These are phyloP conservation scores for Drosophila tristis DNA, from an alignment of 1,140 invertebrate species.

Conservation along the genomic window DNA sequence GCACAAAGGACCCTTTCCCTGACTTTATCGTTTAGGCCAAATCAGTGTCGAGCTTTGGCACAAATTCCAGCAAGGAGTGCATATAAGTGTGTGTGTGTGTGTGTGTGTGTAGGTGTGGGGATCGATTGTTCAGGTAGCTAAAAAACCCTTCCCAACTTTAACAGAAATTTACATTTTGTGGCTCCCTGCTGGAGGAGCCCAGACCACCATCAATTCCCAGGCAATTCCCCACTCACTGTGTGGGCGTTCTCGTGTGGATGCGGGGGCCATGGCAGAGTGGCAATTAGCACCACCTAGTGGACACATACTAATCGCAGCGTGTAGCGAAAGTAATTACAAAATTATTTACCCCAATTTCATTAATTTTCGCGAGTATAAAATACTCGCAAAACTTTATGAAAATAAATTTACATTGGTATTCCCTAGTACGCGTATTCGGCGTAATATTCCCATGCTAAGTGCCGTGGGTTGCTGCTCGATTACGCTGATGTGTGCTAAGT, in stretches of 20 bases:
- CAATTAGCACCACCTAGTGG: constrained; percentile 52
- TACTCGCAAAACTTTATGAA: background rate
- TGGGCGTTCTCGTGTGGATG: constrained; percentile 7
- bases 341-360: constrained; percentile 35
- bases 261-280: constrained; percentile 3
- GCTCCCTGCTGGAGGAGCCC: constrained; percentile 13
- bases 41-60: constrained; percentile 74
- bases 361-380: background rate
- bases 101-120: constrained; percentile 5
- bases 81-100: background rate
- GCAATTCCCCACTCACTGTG: constrained; percentile 28
- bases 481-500: constrained; percentile 61
- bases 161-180: constrained; percentile 43
- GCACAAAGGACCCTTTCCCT: constrained; percentile 66
- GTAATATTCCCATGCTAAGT: constrained; percentile 20
- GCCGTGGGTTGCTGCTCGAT: constrained; percentile 31
- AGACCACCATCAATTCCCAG: constrained; percentile 57
- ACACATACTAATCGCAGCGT: constrained; percentile 28
- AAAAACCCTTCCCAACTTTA: constrained; percentile 20
- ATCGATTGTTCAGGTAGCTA: constrained; percentile 42
- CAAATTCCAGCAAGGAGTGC: constrained; percentile 18
- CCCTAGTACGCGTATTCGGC: constrained; percentile 17
- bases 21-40: constrained; percentile 74
- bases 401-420: background rate
- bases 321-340: constrained; percentile 60